Evolutionary conservation across 35 echinoderm and acorn worm species (phyloP).

Genomic region (Apostichopus japonicus): DNA sequence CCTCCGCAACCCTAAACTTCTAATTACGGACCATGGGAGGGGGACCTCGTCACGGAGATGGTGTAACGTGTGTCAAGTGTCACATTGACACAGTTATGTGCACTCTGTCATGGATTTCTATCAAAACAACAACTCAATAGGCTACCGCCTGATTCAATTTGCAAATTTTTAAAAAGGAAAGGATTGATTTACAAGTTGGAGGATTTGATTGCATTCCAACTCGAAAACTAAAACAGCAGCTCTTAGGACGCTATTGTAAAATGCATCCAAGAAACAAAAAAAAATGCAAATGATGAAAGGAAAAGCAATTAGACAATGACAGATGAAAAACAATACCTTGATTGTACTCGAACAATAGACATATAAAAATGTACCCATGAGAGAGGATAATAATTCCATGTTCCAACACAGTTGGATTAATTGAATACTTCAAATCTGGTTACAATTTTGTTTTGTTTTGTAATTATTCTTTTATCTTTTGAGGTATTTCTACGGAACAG

Average conservation of each 20-base stretch:
- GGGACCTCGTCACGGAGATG: not conserved
- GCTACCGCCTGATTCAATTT: slow-evolving; percentile 42
- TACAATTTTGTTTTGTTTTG: no score
- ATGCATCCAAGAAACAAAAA: not conserved
- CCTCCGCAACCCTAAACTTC: slow-evolving; percentile 31
- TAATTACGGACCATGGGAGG: slow-evolving; percentile 52
- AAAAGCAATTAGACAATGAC: no score
- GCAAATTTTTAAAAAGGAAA: slow-evolving; percentile 25
- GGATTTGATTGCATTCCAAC: not conserved
- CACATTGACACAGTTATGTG: slow-evolving; percentile 56
- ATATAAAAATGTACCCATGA: no score
- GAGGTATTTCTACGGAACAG: no score
- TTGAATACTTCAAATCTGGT: no score
- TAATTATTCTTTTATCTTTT: no score
- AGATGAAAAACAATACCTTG: no score
- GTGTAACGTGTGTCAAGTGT: slow-evolving; percentile 41
- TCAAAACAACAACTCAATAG: slow-evolving; percentile 43
- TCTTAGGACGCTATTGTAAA: not conserved
- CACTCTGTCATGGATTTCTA: slow-evolving; percentile 23
- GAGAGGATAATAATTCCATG: no score
- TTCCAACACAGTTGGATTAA: no score
- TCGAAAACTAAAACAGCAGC: not conserved
- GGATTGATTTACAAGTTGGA: slow-evolving; percentile 22
- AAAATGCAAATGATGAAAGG: no score
- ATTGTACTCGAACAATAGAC: no score